Base-by-base conservation (phyloP, 2,888 invertebrate genomes). In the Zelleria hepariella region DNA sequence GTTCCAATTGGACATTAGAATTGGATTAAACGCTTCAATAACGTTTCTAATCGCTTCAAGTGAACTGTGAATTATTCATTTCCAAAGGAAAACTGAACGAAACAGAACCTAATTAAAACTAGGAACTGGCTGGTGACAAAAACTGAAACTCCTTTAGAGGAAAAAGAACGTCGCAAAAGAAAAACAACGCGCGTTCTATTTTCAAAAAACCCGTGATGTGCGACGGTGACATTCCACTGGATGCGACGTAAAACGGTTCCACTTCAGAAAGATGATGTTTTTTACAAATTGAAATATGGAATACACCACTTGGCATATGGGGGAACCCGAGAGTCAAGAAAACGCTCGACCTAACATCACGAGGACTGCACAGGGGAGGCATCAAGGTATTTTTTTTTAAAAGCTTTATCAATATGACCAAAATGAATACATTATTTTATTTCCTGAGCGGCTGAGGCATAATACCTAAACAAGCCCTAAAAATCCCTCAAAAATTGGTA, bases 291-390 rank as follows among this genome's bases (percentile, higher is more conserved):
- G 86, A 75, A 66, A 88, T 42, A 42, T 88, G 88, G 88, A 88
- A 83, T 88, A 87, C 71, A 70, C 32, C 15, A 42, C 85, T 61
- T 86, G 87, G 88, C 84, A 86, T 65, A 82, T 87, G 74, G 87
- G 86, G 71, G 85, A 82, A 63, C 67, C 72, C 27, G 73, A 70
- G 60, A 71, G 68, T 60, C 79, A 79, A 68, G 84, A 81, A 58
- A 79, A 68, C 65, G 69, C 72, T 54, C 72, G 81, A 54, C 67
- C 69, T 53, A 65, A 66, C 27, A 72, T 57, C 58, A 72, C 49
- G 7, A 48, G 51, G 23, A 7, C 24, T 15, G 77, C 63, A 62
- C 78, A 75, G 61, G 74, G 70, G 58, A 74, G 86, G 60, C 77
- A 67, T 62, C 85, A 84, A 82, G 86, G 87, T 86, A 69, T n/a